phyloP scores from a whole-genome alignment of 2,797 vertebrate genomes.

The Gymnocypris eckloni region DNA sequence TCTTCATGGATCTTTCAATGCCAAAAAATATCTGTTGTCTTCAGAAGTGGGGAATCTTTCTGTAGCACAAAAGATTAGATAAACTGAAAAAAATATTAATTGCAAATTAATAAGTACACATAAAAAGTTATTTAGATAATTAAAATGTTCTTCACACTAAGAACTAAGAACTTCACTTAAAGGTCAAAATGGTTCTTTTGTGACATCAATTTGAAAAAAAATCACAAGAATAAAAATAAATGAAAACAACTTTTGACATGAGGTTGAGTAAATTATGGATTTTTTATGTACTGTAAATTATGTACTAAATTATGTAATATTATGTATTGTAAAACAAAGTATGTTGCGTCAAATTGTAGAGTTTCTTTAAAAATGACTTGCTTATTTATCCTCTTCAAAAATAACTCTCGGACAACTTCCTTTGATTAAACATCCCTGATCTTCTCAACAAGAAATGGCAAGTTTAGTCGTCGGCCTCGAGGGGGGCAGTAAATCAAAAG shows the following conservation, averaged over 20 bases:
- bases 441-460: conserved; percentile 51
- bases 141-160: too few species aligned
- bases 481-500: conserved; percentile 63
- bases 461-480: conserved; percentile 62
- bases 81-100: too few species aligned
- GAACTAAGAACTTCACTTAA: too few species aligned
- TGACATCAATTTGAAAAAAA: too few species aligned
- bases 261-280: background rate
- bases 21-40: too few species aligned
- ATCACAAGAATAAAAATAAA: too few species aligned
- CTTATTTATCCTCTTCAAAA: conserved; percentile 19
- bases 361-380: conserved; percentile 20
- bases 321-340: background rate
- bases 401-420: conserved; percentile 54
- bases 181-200: too few species aligned
- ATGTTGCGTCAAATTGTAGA: background rate
- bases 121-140: too few species aligned
- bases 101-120: too few species aligned
- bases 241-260: background rate
- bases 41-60: too few species aligned
- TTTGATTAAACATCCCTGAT: conserved; percentile 60
- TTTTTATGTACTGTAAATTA: background rate
- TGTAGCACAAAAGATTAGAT: too few species aligned
- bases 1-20: too few species aligned
- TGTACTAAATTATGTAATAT: background rate